Evolutionary conservation across 2,888 invertebrate genomes (phyloP).

Genomic region (Drosophila longiperda): DNA sequence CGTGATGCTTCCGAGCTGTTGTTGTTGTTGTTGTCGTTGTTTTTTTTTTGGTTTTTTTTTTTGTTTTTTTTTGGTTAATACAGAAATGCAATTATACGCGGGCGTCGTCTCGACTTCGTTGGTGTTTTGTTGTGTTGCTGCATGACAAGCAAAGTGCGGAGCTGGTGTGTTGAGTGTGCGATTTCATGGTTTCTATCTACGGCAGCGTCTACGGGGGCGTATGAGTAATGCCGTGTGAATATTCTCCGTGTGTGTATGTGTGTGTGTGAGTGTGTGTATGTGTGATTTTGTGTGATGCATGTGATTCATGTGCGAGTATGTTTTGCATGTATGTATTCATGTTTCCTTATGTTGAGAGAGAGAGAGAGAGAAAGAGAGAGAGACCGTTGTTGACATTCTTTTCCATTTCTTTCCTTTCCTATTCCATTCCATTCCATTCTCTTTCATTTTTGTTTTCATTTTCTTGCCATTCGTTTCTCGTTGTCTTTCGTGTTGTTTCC

Average conservation of each 20-base stretch:
- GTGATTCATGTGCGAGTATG: conserved; percentile 12
- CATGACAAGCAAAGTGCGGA: conserved; percentile 79
- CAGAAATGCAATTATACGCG: conserved; percentile 79
- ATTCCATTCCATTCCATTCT: conserved; percentile 7
- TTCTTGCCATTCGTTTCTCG: conserved; percentile 1
- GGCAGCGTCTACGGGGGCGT: conserved; percentile 48
- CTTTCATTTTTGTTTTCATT: conserved; percentile 10
- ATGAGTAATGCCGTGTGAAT: conserved; percentile 54
- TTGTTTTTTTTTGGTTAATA: conserved; percentile 55
- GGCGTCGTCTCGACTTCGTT: conserved; percentile 75
- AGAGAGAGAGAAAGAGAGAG: conserved; percentile 20
- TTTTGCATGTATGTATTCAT: conserved; percentile 15
- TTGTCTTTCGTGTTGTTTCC: conserved; percentile 14
- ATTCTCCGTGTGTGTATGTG: conserved; percentile 6
- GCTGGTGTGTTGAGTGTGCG: conserved; percentile 32
- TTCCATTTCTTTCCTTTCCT: conserved; percentile 1
- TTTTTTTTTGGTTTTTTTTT: conserved; percentile 27
- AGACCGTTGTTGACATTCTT: conserved; percentile 22
- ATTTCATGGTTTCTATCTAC: conserved; percentile 26
- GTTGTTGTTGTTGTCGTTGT: conserved; percentile 28
- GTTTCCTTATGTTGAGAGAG: conserved; percentile 22
- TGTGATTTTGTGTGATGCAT: background rate
- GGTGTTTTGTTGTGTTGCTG: conserved; percentile 74
- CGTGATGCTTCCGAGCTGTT: conserved; percentile 32
- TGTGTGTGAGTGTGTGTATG: conserved; percentile 13